Percentiles rank a stretch among this genome's conserved stretches.
Evolutionary conservation across 2,797 vertebrate species (phyloP).

Genomic region (Acridotheres tristis): DNA sequence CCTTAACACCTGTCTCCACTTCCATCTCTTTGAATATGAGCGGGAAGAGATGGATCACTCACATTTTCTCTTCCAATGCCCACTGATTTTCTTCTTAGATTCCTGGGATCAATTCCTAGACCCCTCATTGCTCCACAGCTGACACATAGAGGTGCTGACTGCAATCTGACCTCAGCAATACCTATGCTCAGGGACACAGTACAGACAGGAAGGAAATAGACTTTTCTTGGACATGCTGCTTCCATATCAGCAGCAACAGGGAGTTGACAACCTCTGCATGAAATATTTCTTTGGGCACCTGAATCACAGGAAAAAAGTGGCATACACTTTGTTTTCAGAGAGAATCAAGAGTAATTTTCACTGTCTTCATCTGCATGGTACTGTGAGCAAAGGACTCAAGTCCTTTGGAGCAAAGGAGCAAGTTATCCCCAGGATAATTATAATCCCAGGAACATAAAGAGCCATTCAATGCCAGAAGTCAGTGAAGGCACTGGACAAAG

Average conservation of each 20-base stretch:
- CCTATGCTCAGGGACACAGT: not conserved
- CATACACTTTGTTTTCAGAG: not conserved
- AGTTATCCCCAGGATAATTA: not conserved
- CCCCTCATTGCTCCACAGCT: not conserved
- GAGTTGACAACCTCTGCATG: not conserved
- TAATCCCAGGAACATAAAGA: not conserved
- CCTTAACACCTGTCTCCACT: not conserved
- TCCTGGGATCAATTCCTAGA: not conserved
- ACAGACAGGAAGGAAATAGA: not conserved
- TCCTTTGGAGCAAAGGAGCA: not conserved
- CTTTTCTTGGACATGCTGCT: not conserved
- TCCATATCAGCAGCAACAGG: not conserved
- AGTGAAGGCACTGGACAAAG: not conserved
- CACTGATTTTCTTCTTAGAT: not conserved
- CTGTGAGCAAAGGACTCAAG: not conserved
- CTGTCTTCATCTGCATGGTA: not conserved
- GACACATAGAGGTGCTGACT: not conserved
- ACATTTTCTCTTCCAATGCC: not conserved
- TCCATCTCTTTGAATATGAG: not conserved
- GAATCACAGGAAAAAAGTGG: not conserved
- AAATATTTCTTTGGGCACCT: not conserved
- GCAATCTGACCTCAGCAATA: not conserved
- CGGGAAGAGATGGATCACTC: not conserved
- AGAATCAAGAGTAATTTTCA: not conserved
- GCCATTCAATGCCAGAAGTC: not conserved